These are phyloP conservation scores for Pseudocheirus occidentalis DNA, from an alignment of 2,797 vertebrate species.

Conservation along the genomic window DNA sequence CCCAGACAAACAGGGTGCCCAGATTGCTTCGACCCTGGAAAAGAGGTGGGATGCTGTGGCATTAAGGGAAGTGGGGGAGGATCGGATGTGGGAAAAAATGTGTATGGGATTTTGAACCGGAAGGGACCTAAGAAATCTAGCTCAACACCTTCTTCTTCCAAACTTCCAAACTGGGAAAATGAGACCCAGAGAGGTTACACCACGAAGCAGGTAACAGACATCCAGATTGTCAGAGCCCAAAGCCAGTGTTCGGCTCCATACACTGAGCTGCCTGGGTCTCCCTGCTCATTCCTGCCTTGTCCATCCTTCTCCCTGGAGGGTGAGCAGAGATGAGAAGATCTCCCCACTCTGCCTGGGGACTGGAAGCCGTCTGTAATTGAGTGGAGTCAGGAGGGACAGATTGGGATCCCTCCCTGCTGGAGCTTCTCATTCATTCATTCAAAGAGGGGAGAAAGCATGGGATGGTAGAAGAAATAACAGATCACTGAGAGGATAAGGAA, in stretches of 20 bases:
- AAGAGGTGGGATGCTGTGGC: accelerated
- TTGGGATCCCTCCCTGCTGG: too few relatives aligned
- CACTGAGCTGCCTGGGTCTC: too few relatives aligned
- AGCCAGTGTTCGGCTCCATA: too few relatives aligned
- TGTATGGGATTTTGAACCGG: neutral
- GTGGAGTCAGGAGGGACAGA: too few relatives aligned
- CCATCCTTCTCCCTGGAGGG: too few relatives aligned
- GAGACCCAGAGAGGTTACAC: neutral
- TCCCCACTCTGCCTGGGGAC: too few relatives aligned
- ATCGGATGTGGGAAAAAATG: neutral
- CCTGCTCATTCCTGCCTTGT: too few relatives aligned
- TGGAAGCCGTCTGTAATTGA: too few relatives aligned
- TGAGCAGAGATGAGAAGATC: too few relatives aligned
- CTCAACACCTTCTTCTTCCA: neutral
- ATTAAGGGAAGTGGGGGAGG: neutral
- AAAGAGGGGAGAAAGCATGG: too few relatives aligned
- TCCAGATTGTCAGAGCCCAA: neutral
- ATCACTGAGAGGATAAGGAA: neutral
- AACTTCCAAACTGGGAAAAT: neutral
- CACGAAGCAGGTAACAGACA: neutral
- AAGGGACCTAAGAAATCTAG: neutral
- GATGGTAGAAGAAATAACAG: neutral
- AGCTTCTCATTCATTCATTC: too few relatives aligned
- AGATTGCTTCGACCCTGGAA: constrained; percentile 91
- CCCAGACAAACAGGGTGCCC: constrained; percentile 94